These are phyloP conservation scores for Drosophila funebris DNA, from an alignment of 1,140 invertebrate genomes.

Conservation along the genomic window DNA sequence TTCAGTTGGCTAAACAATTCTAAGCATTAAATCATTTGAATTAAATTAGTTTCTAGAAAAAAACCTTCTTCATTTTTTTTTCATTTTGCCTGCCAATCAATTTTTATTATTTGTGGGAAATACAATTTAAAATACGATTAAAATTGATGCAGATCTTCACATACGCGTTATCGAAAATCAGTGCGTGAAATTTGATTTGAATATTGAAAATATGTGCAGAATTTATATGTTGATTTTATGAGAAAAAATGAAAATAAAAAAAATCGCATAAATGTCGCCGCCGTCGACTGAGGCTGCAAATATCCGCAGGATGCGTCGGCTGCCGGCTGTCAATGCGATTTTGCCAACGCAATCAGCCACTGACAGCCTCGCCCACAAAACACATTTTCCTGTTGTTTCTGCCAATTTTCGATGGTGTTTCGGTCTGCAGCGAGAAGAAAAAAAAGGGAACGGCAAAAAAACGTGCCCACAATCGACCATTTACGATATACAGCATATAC, in stretches of 20 bases:
- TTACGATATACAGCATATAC: constrained; percentile 5
- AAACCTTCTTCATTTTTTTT: background rate
- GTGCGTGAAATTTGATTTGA: constrained; percentile 4
- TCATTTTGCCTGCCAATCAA: background rate
- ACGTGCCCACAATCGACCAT: constrained; percentile 19
- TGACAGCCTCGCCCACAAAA: constrained; percentile 36
- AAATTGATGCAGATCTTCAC: background rate
- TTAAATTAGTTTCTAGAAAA: too few relatives aligned
- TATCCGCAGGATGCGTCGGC: constrained; percentile 70
- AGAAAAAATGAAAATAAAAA: constrained; percentile 15
- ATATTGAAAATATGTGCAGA: background rate
- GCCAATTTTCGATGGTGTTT: constrained; percentile 25
- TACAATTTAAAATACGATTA: constrained; percentile 10
- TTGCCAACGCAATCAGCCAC: constrained; percentile 67
- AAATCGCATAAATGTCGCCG: background rate
- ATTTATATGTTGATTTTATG: background rate
- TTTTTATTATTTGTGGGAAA: background rate
- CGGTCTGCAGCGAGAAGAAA: background rate
- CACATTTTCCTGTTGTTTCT: constrained; percentile 59
- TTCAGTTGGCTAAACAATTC: too few relatives aligned
- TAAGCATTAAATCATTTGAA: too few relatives aligned
- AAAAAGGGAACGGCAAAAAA: background rate
- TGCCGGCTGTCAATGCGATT: constrained; percentile 67
- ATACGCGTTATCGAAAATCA: background rate
- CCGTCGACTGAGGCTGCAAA: constrained; percentile 32